Evolutionary conservation across 1,140 invertebrate genomes (phyloP).

Genomic region (Drosophila chauvacae): DNA sequence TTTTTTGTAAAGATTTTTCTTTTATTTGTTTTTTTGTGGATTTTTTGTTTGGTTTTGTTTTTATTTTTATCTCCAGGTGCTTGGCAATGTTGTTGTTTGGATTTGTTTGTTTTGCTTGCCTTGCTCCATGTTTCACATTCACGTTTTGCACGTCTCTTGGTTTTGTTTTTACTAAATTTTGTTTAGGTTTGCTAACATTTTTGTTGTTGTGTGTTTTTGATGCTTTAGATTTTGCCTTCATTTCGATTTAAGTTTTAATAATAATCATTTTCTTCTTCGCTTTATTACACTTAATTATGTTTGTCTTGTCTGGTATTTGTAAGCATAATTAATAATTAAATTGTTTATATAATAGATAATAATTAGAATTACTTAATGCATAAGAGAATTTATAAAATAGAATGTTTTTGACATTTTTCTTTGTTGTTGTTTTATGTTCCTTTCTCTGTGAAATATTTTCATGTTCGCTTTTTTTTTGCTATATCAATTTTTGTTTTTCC

Average conservation of each 20-base stretch:
- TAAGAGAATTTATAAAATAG: slow-evolving; percentile 82
- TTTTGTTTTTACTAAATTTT: slow-evolving; percentile 76
- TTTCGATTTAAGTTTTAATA: slow-evolving; percentile 50
- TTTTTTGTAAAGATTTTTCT: slow-evolving; percentile 83
- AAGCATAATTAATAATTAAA: slow-evolving; percentile 83
- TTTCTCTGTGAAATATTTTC: slow-evolving; percentile 36
- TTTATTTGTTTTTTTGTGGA: slow-evolving; percentile 77
- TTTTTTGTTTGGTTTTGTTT: slow-evolving; percentile 62
- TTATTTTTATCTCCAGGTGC: slow-evolving; percentile 59
- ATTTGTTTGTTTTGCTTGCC: slow-evolving; percentile 45
- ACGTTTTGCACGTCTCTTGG: slow-evolving; percentile 53
- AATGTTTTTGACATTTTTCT: slow-evolving; percentile 58
- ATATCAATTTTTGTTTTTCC: slow-evolving; percentile 18
- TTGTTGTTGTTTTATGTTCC: slow-evolving; percentile 8
- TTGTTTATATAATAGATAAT: slow-evolving; percentile 83
- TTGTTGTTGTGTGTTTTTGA: slow-evolving; percentile 55
- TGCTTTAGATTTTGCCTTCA: slow-evolving; percentile 62
- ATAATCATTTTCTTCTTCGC: slow-evolving; percentile 58
- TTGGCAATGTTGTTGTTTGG: slow-evolving; percentile 40
- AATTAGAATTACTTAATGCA: slow-evolving; percentile 80
- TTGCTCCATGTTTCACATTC: slow-evolving; percentile 54
- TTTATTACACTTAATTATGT: slow-evolving; percentile 76
- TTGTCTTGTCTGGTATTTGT: slow-evolving; percentile 56
- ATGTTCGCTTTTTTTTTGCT: slow-evolving; percentile 20
- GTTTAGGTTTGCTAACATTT: slow-evolving; percentile 80